Percentiles rank a stretch among this genome's conserved stretches.
These are phyloP conservation scores for Uromys caudimaculatus DNA, from an alignment of 2,797 vertebrate genomes.

Conservation along the genomic window DNA sequence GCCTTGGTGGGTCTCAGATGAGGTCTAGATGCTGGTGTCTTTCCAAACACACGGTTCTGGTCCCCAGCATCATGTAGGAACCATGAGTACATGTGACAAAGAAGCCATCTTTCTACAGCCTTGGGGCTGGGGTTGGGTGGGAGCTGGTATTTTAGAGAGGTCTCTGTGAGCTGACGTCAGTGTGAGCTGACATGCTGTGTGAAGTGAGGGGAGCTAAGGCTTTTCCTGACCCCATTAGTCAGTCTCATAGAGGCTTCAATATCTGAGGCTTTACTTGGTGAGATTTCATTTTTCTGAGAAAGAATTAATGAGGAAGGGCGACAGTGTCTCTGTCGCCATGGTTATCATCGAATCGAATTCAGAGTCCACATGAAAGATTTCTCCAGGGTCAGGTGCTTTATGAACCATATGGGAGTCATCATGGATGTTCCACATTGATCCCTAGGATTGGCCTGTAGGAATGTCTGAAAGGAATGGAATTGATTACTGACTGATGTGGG, in stretches of 20 bases:
- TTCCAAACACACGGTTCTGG: neutral
- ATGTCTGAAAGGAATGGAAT: neutral
- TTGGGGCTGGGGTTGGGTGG: neutral
- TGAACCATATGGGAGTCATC: neutral
- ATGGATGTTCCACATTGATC: neutral
- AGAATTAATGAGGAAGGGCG: neutral
- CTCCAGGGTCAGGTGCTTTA: neutral
- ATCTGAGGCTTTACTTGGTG: neutral
- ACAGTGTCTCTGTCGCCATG: neutral
- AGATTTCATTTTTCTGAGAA: neutral
- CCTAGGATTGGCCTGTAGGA: neutral
- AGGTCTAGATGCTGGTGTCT: neutral
- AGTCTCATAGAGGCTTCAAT: neutral
- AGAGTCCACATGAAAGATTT: neutral
- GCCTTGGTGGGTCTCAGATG: neutral
- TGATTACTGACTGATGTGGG: neutral
- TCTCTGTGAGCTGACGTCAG: neutral
- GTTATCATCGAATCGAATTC: neutral
- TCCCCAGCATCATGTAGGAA: neutral
- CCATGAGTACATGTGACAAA: neutral
- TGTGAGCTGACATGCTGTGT: neutral
- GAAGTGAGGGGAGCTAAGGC: neutral
- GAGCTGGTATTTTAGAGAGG: neutral
- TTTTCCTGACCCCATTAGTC: neutral
- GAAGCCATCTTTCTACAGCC: neutral